Evolutionary conservation across 2,113 vertebrate species (phyloP), one percentile per base, ranked within the genome.

Genomic region (Plecotus auritus): DNA sequence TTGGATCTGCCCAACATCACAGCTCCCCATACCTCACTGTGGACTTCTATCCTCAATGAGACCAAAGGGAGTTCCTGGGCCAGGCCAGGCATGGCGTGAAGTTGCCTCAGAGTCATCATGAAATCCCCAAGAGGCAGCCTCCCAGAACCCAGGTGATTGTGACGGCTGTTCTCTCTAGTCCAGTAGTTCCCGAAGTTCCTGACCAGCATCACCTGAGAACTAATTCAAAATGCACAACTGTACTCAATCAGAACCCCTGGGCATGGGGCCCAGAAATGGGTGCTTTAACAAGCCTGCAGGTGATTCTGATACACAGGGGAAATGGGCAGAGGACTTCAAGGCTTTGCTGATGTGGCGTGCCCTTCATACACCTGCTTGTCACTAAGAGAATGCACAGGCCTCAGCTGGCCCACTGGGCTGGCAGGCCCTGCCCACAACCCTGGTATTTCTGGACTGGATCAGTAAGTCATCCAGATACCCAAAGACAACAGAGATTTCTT

Each of bases 21-120:
- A 40, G 40, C 42, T 13, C 66, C 12, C n/a, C 42, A 13, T 0
- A 0, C 7, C 47, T 72, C 59, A 1, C 7, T 2, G 0, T 17
- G 14, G 49, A n/a, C 82, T 13, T 86, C 45, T 17, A 1, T 32
- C 49, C 26, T 69, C 23, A 11, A 4, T 0, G 2, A 0, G 1
- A 80, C 67, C 66, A n/a, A 28, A 76, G 64, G 13, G 14, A 26
- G 20, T 32, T 17, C 22, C 13, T 18, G 22, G 35, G 49, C n/a
- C 54, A 32, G 40, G 3, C 17, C 69, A 82, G 28, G 14, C 32
- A 45, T 76, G 42, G 30, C 12, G 3, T 4, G 16, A 84, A 13
- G 28, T 3, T 14, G 66, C 18, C 35, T 88, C 32, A 35, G 28
- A 22, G n/a, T 37, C 30, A 35, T 28, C n/a, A 32, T 3, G 5